A percentile compares a stretch with the other conserved stretches of the same genome.
Evolutionary conservation across 2,888 invertebrate species (phyloP).

Genomic region (Atherix ibis): DNA sequence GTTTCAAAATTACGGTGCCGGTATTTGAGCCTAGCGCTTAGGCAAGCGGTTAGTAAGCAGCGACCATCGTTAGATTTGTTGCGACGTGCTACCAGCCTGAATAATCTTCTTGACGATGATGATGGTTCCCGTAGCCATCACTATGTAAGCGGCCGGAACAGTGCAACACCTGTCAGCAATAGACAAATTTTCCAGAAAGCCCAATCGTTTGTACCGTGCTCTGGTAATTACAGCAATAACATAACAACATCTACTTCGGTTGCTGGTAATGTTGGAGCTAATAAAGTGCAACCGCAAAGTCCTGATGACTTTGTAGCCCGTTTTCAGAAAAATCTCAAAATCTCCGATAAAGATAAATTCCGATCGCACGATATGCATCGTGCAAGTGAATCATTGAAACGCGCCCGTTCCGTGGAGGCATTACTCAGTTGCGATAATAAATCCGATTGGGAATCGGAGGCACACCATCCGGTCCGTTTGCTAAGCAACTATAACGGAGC

Average conservation of each 20-base stretch:
- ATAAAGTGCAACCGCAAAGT: conserved; percentile 2
- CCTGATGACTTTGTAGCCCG: conserved; percentile 10
- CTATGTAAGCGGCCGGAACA: too few relatives aligned
- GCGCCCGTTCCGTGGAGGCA: conserved; percentile 75
- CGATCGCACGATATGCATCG: conserved; percentile 35
- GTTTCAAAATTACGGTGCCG: conserved; percentile 75
- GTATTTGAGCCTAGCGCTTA: conserved; percentile 68
- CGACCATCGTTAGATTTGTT: conserved; percentile 51
- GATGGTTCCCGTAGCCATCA: conserved; percentile 21
- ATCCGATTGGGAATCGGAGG: conserved; percentile 18
- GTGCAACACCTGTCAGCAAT: background rate
- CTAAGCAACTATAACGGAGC: conserved; percentile 11
- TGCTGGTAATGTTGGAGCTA: conserved; percentile 1
- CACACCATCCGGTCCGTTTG: background rate
- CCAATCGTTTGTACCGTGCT: too few relatives aligned
- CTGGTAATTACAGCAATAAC: conserved; percentile 5
- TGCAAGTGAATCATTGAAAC: conserved; percentile 52
- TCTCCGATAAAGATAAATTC: conserved; percentile 9
- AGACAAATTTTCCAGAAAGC: conserved; percentile 3
- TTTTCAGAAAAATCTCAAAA: conserved; percentile 10
- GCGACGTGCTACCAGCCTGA: conserved; percentile 68
- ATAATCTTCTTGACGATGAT: conserved; percentile 64
- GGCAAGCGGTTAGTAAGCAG: conserved; percentile 49
- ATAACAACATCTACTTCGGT: background rate
- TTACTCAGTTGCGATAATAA: conserved; percentile 48